These are phyloP conservation scores for Eilema depressum DNA, from an alignment of 2,888 invertebrate species.

Conservation along the genomic window DNA sequence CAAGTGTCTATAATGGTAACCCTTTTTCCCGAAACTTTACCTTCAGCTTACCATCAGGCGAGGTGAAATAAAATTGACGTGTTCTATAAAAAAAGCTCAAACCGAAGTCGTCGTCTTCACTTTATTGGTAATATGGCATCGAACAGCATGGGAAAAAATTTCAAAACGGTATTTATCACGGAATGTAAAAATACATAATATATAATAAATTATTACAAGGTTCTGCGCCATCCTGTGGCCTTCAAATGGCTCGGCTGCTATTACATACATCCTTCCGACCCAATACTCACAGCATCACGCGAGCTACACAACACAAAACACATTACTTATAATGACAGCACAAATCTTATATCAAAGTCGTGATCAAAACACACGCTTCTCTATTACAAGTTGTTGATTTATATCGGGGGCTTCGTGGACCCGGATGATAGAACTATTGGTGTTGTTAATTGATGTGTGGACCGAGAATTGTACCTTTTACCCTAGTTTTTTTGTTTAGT, in stretches of 20 bases:
- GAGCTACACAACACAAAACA: conserved; percentile 22
- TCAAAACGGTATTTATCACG: neutral
- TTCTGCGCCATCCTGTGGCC: conserved; percentile 8
- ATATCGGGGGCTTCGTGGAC: conserved; percentile 26
- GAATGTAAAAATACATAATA: neutral
- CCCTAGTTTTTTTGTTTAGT: conserved; percentile 19
- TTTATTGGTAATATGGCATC: too few species aligned
- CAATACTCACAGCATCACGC: conserved; percentile 22
- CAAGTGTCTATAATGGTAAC: too few species aligned
- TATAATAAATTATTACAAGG: neutral
- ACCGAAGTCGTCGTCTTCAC: too few species aligned
- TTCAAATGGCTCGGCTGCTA: conserved; percentile 20
- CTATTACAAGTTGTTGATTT: conserved; percentile 39
- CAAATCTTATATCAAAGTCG: conserved; percentile 39
- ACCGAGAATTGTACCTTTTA: conserved; percentile 38
- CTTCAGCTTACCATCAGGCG: too few species aligned
- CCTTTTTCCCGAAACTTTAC: too few species aligned
- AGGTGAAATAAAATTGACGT: too few species aligned
- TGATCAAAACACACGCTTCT: conserved; percentile 43
- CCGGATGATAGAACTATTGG: conserved; percentile 26
- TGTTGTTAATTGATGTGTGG: conserved; percentile 19
- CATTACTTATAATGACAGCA: conserved; percentile 36
- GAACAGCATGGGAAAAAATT: neutral
- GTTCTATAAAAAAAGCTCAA: neutral
- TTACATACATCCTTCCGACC: conserved; percentile 24